A percentile compares a stretch with the other conserved stretches of the same genome.
These are phyloP conservation scores for Acridotheres tristis DNA, from an alignment of 2,797 vertebrate genomes.

Conservation along the genomic window DNA sequence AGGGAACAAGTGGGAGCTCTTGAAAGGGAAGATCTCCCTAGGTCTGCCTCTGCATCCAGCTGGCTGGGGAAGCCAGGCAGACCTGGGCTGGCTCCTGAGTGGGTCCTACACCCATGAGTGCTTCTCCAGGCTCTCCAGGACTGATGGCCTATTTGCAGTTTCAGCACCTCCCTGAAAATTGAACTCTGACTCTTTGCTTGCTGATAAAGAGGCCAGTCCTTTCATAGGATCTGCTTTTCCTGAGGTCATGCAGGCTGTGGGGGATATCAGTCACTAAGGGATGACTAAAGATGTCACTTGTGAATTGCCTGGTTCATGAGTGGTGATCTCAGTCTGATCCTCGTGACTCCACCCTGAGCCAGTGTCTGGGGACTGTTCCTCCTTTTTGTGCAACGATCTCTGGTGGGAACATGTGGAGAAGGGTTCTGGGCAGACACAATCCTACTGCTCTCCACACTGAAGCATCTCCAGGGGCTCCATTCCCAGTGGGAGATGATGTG, in stretches of 20 bases:
- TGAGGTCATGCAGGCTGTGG: neutral
- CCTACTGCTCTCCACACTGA: neutral
- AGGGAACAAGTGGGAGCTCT: slow-evolving; percentile 17
- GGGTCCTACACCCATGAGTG: neutral
- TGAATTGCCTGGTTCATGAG: neutral
- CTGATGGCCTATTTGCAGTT: neutral
- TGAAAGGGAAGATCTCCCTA: neutral
- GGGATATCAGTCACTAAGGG: neutral
- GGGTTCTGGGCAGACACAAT: neutral
- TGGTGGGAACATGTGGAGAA: neutral
- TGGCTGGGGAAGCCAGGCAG: neutral
- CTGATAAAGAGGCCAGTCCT: neutral
- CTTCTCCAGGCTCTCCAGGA: neutral
- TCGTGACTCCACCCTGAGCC: neutral
- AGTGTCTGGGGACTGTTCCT: neutral
- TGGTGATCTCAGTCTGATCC: neutral
- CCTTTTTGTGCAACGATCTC: neutral
- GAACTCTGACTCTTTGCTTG: neutral
- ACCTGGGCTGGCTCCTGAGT: neutral
- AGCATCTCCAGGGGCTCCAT: neutral
- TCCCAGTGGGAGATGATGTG: neutral
- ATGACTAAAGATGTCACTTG: neutral
- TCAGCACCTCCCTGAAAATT: neutral
- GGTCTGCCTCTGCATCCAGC: neutral
- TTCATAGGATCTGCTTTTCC: neutral